Evolutionary conservation across 2,797 vertebrate species (phyloP).

Genomic region (Allobates femoralis): DNA sequence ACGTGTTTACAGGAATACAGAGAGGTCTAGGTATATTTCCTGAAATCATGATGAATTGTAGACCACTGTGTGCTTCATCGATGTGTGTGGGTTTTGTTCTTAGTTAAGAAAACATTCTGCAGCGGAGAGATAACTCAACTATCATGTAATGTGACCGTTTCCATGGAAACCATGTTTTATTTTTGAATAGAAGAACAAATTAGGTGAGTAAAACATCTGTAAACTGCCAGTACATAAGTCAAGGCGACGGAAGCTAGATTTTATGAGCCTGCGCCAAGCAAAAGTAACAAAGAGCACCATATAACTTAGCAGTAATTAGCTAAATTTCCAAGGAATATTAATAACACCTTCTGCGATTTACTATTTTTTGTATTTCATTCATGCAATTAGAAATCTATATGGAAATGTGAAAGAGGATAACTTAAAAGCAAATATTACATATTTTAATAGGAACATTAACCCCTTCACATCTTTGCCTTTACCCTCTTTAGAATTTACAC

Average conservation of each 20-base stretch:
- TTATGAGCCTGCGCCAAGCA: constrained; percentile 32
- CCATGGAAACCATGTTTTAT: constrained; percentile 74
- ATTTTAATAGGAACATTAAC: too few species aligned
- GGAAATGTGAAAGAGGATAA: background rate
- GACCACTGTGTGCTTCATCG: constrained; percentile 65
- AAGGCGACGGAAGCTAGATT: constrained; percentile 62
- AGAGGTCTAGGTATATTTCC: constrained; percentile 21
- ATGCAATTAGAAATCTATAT: constrained; percentile 5
- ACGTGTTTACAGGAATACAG: constrained; percentile 12
- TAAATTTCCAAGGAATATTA: background rate
- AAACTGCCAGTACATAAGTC: constrained; percentile 69
- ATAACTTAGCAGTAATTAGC: constrained; percentile 33
- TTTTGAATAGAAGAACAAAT: constrained; percentile 76
- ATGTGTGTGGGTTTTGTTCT: constrained; percentile 67
- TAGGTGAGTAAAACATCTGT: constrained; percentile 74
- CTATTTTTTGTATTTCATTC: constrained; percentile 22
- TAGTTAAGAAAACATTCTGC: constrained; percentile 70
- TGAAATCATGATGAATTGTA: constrained; percentile 51
- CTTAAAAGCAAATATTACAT: background rate
- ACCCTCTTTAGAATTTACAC: too few species aligned
- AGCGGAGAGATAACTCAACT: constrained; percentile 72
- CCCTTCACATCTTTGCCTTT: too few species aligned
- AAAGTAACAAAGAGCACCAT: constrained; percentile 27
- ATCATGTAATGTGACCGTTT: constrained; percentile 74
- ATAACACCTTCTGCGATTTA: background rate